Conservation (phyloP, 2,888 invertebrate genomes). For the Hofmannophila pseudospretella region DNA sequence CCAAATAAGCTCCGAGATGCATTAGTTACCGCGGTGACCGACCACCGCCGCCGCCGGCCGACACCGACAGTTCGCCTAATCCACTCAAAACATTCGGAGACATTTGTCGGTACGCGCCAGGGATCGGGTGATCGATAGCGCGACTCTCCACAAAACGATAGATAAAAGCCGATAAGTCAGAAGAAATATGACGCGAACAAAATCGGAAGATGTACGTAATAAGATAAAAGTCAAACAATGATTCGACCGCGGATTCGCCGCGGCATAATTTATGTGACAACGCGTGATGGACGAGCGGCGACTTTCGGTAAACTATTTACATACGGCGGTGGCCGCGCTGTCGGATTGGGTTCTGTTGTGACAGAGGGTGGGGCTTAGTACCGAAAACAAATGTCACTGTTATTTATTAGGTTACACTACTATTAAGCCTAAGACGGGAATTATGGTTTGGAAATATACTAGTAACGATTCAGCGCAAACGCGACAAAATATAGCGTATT, state of each 20-base stretch:
- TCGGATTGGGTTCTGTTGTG: conserved; percentile 75
- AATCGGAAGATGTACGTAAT: conserved; percentile 78
- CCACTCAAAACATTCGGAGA: conserved; percentile 75
- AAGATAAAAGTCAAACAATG: conserved; percentile 79
- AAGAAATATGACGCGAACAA: conserved; percentile 78
- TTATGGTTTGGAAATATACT: conserved; percentile 30
- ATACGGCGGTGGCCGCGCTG: conserved; percentile 68
- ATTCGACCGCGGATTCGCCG: conserved; percentile 78
- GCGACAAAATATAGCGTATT: too few species aligned
- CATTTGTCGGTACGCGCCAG: conserved; percentile 69
- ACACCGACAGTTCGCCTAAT: conserved; percentile 65
- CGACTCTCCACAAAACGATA: conserved; percentile 74
- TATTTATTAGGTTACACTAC: conserved; percentile 74
- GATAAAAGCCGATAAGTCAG: conserved; percentile 76
- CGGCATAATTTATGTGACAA: conserved; percentile 79
- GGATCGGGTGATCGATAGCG: conserved; percentile 72
- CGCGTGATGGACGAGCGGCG: conserved; percentile 77
- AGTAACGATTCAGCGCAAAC: too few species aligned
- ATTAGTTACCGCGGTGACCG: conserved; percentile 63
- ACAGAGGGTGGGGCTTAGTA: conserved; percentile 76
- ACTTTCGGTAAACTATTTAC: conserved; percentile 78
- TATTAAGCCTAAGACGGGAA: conserved; percentile 69
- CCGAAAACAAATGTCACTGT: conserved; percentile 77
- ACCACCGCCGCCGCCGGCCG: conserved; percentile 26
- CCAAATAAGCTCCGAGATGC: conserved; percentile 61